Evolutionary conservation across 2,888 invertebrate genomes (phyloP).

Genomic region (Fragum sueziense): DNA sequence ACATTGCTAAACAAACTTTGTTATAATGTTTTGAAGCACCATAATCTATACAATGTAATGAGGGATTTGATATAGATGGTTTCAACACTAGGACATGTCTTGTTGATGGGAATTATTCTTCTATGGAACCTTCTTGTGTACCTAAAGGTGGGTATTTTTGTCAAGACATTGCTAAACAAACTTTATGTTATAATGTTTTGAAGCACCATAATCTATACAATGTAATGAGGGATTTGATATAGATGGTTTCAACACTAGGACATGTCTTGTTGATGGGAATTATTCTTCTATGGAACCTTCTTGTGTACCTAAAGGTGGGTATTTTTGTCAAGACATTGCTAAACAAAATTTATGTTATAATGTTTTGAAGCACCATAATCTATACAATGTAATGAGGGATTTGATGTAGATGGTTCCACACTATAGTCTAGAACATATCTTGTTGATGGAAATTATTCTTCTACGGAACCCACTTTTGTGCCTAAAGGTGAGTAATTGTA

Average conservation of each 20-base stretch:
- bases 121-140: neutral
- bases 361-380: too few relatives aligned
- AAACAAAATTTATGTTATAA: too few relatives aligned
- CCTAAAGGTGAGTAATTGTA: constrained; percentile 3
- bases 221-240: constrained; percentile 41
- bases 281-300: neutral
- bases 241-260: constrained; percentile 30
- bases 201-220: constrained; percentile 29
- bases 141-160: constrained; percentile 6
- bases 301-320: constrained; percentile 4
- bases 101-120: neutral
- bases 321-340: too few relatives aligned
- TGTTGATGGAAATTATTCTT: neutral
- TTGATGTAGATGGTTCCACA: constrained; percentile 27
- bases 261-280: constrained; percentile 18
- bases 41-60: too few relatives aligned
- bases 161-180: too few relatives aligned
- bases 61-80: constrained; percentile 34
- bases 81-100: constrained; percentile 32
- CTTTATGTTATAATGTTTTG: constrained; percentile 41
- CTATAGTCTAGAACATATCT: constrained; percentile 34
- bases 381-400: constrained; percentile 43
- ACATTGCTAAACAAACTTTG: too few relatives aligned
- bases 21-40: too few relatives aligned
- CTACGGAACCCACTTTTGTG: neutral